Base-by-base conservation (phyloP, 2,888 invertebrate species). In the Chaetoderma sp. region DNA sequence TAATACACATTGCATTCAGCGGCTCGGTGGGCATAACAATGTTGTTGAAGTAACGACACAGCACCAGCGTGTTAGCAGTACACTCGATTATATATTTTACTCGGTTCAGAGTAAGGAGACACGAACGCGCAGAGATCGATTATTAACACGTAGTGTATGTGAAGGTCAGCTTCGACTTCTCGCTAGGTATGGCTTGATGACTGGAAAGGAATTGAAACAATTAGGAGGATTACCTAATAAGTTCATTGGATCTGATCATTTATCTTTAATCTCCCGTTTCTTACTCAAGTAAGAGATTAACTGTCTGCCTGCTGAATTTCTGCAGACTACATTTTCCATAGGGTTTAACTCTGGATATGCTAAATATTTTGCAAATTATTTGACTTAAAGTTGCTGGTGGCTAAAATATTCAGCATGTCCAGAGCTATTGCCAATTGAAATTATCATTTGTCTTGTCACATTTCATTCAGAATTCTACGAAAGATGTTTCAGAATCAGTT, bases 71-170 rank as follows among this genome's bases (percentile, higher is more conserved):
- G 93, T 91, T 5, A 73, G 72, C 5, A 75, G 75, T 45, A 78
- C 77, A 0, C 96, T 97, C 0, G 97, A 98, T 87, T 96, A 96
- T 82, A 95, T 98, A 67, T 95, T 96, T 85, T 95, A 93, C 71
- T 79, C 80, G 25, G 74, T 79, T 16, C 21, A 55, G 1, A 58
- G 61, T 21, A 72, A 68, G 21, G 47, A 68, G 8, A 64, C 65
- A 2, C 58, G 63, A 13, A 65, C 64, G 23, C 49, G 65, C 16
- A 21, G 55, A 6, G 57, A 60, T 4, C 63, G 67, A 27, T 59
- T 70, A 6, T 42, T 57, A 27, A 67, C 63, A 4, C 59, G 50
- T 23, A 54, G 70, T 32, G 55, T 76, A 27, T 63, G 60, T 6
- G 88, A 88, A 73, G 88, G 88, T 10, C 87, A 89, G 83, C 79